Evolutionary conservation across 2,888 invertebrate genomes (phyloP).

Genomic region (Ochropleura leucogaster): DNA sequence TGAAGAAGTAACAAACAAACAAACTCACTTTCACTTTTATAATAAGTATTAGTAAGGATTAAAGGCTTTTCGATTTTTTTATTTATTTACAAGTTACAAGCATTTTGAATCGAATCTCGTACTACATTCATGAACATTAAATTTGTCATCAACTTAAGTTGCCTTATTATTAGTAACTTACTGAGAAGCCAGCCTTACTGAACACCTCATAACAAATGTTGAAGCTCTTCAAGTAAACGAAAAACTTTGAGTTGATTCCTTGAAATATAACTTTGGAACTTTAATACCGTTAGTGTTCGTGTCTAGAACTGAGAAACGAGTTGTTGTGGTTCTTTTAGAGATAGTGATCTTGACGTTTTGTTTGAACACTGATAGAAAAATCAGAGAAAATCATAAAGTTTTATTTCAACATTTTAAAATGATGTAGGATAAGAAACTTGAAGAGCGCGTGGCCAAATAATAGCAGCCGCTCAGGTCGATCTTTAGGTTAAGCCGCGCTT

Average conservation of each 20-base stretch:
- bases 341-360: not conserved
- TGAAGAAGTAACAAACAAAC: too few species aligned
- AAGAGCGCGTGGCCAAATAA: too few species aligned
- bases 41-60: too few species aligned
- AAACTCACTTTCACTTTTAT: too few species aligned
- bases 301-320: slow-evolving; percentile 20
- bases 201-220: slow-evolving; percentile 32
- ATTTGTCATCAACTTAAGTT: not conserved
- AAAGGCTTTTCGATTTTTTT: too few species aligned
- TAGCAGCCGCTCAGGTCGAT: too few species aligned
- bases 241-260: slow-evolving; percentile 43
- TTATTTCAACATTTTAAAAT: not conserved
- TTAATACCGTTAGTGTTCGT: slow-evolving; percentile 45
- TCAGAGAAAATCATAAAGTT: not conserved
- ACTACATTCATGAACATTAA: not conserved
- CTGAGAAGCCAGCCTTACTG: slow-evolving; percentile 6
- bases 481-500: too few species aligned
- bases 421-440: not conserved
- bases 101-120: not conserved
- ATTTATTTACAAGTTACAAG: not conserved
- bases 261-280: slow-evolving; percentile 45
- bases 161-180: not conserved
- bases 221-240: slow-evolving; percentile 39
- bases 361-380: not conserved
- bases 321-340: slow-evolving; percentile 6